Base-by-base conservation (phyloP, 2,797 vertebrate species). In the Lagorchestes hirsutus region DNA sequence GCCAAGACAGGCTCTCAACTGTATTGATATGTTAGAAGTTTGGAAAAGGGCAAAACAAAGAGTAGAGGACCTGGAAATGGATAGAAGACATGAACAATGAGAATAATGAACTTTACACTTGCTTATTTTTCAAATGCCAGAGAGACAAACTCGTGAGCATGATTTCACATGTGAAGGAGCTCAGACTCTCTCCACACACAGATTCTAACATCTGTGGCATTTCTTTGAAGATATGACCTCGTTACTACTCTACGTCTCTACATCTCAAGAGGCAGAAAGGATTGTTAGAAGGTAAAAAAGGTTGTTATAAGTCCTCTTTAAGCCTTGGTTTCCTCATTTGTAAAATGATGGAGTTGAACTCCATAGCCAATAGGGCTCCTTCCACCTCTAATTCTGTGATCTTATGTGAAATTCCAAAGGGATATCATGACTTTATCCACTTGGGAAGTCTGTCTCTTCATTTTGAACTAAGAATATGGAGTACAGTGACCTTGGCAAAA, bases 1-100 rank as follows among this genome's bases (percentile, higher is more conserved):
- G 54, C 90, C 92, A 95, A 91, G 59, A 93, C 91, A 31, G 58
- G 1, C 5, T 92, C n/a, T 90, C 55, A 74, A 92, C 90, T 91
- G 57, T 28, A 46, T 28, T 55, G 67, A 92, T 93, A n/a, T 46
- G 8, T 90, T 94, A 52, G 55, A 3, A 94, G 58, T 87, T 95
- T 92, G 92, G 91, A 94, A 94, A 92, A 92, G 31, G 52, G 6
- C 13, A 90, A 18, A 28, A n/a, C n/a, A n/a, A 91, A 54, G 22
- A 11, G 29, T 16, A 59, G 55, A 93, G 27, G 54, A 95, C 67
- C n/a, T 40, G 91, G 74, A 67, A 90, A 58, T 11, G 46, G 34
- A 91, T 12, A 90, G 50, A 92, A 91, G 22, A 4, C n/a, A 58
- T 92, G 46, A 95, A 5, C 90, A 90, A 54, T n/a, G 29, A 59